phyloP scores from a whole-genome alignment of 2,113 vertebrate species.

The Gopherus evgoodei region DNA sequence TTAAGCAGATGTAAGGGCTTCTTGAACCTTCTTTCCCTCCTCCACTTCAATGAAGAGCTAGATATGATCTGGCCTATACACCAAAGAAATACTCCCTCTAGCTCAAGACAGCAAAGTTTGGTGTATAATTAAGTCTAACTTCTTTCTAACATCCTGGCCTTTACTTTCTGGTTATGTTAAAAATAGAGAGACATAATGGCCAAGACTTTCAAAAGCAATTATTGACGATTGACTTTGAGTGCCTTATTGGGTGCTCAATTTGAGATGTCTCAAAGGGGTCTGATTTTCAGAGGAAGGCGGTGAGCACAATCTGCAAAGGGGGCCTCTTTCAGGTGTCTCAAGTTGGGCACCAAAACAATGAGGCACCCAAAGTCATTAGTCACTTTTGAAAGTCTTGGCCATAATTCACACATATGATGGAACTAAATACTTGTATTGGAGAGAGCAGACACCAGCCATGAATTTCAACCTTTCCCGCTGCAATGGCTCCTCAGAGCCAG shows the following conservation, averaged over 20 bases:
- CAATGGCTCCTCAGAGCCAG: neutral
- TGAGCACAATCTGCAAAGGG: too few species aligned
- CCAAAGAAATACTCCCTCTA: neutral
- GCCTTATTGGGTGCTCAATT: too few species aligned
- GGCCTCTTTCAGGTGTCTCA: too few species aligned
- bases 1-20: neutral
- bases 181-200: too few species aligned
- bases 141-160: neutral
- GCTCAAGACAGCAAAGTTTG: neutral
- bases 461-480: neutral
- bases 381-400: fast-evolving
- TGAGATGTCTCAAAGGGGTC: too few species aligned
- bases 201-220: too few species aligned
- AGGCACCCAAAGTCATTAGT: neutral
- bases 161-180: neutral
- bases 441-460: neutral
- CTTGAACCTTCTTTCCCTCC: neutral
- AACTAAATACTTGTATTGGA: neutral
- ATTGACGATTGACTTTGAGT: too few species aligned
- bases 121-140: neutral
- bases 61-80: neutral
- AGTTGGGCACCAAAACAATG: neutral
- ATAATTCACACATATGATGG: fast-evolving
- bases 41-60: neutral
- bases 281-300: too few species aligned